Percentiles rank a stretch among this genome's conserved stretches.
These are phyloP conservation scores for Salvelinus namaycush DNA, from an alignment of 2,113 vertebrate genomes.

Conservation along the genomic window DNA sequence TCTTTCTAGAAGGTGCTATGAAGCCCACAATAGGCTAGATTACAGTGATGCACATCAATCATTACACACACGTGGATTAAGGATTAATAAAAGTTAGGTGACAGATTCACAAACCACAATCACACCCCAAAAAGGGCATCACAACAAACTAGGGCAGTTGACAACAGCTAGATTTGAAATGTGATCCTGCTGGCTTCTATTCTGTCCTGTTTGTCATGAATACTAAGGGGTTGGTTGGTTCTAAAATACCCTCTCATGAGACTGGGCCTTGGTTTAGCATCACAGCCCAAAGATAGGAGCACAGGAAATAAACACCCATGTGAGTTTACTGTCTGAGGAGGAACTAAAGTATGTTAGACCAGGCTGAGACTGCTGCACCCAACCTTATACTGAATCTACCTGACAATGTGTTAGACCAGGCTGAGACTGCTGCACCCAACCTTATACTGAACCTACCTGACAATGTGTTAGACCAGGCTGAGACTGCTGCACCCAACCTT, in stretches of 20 bases:
- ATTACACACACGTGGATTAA: too few relatives aligned
- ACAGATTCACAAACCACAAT: not conserved
- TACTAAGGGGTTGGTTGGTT: slow-evolving; percentile 6
- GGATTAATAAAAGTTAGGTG: not conserved
- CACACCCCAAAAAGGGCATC: slow-evolving; percentile 20
- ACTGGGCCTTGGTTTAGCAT: slow-evolving; percentile 31
- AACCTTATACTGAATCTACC: too few relatives aligned
- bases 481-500: too few relatives aligned
- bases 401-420: too few relatives aligned
- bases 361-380: not conserved
- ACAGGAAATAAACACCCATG: not conserved
- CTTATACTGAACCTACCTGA: too few relatives aligned
- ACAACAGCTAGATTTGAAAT: slow-evolving; percentile 44
- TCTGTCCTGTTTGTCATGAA: slow-evolving; percentile 43
- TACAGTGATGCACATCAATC: too few relatives aligned
- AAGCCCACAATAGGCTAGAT: too few relatives aligned
- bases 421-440: too few relatives aligned
- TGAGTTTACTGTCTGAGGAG: not conserved
- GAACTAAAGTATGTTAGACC: not conserved
- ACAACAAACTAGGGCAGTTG: slow-evolving; percentile 36
- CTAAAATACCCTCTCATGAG: slow-evolving; percentile 38
- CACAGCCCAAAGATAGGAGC: slow-evolving; percentile 11
- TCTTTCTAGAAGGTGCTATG: too few relatives aligned
- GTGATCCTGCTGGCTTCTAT: slow-evolving; percentile 41
- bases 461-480: too few relatives aligned